Evolutionary conservation across 1,140 invertebrate species (phyloP).

Genomic region (Calliopsis andreniformis): DNA sequence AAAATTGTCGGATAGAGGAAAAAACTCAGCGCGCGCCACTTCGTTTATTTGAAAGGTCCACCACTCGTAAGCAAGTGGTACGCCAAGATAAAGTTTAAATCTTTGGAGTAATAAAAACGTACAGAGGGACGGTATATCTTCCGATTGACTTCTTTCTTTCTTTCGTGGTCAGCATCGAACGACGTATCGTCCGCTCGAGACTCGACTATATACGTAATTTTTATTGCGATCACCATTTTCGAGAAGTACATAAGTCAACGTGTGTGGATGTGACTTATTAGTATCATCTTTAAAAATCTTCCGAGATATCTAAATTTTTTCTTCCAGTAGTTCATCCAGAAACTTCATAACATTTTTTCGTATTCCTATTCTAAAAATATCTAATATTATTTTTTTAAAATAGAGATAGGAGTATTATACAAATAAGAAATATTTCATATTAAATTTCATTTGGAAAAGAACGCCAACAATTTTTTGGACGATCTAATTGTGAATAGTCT

Average conservation of each 20-base stretch:
- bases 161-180: not conserved
- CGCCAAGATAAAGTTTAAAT: constrained; percentile 42
- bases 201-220: not conserved
- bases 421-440: no score
- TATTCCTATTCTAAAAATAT: no score
- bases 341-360: no score
- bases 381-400: no score
- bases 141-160: not conserved
- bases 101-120: constrained; percentile 26
- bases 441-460: no score
- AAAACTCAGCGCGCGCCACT: constrained; percentile 15
- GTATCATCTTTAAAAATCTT: no score
- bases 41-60: constrained; percentile 46
- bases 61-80: constrained; percentile 32
- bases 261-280: not conserved
- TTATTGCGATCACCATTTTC: not conserved
- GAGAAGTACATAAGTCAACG: not conserved
- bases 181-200: not conserved
- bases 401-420: no score
- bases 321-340: not conserved
- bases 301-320: not conserved
- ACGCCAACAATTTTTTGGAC: no score
- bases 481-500: no score
- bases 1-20: constrained; percentile 40
- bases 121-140: constrained; percentile 18